Evolutionary conservation across 2,797 vertebrate genomes (phyloP).

Genomic region (Halcyon leucocephala): DNA sequence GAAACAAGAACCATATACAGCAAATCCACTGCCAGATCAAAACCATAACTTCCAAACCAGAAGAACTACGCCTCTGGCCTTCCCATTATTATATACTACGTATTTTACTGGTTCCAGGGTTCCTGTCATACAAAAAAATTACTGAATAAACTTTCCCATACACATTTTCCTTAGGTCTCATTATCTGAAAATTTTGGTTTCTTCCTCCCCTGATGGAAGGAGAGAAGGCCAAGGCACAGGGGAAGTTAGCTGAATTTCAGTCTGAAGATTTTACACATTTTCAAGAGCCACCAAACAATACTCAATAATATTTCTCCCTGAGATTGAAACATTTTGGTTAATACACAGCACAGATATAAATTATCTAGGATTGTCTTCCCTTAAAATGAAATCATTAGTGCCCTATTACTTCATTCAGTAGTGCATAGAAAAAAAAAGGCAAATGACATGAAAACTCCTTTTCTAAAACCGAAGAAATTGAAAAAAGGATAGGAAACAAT

Average conservation of each 20-base stretch:
- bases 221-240: fast-evolving
- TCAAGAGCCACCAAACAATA: background rate
- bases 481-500: background rate
- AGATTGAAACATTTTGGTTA: background rate
- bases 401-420: background rate
- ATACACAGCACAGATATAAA: background rate
- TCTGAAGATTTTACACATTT: background rate
- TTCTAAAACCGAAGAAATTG: background rate
- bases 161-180: background rate
- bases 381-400: background rate
- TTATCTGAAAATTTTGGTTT: background rate
- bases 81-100: background rate
- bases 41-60: background rate
- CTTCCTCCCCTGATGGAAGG: background rate
- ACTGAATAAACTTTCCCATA: background rate
- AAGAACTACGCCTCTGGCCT: background rate
- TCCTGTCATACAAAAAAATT: background rate
- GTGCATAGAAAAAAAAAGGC: background rate
- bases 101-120: background rate
- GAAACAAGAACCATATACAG: background rate
- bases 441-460: background rate
- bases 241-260: background rate
- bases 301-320: background rate
- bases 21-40: background rate
- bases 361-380: background rate